These are phyloP conservation scores for Acanthosepion esculentum DNA, from an alignment of 2,888 invertebrate genomes.

Conservation along the genomic window DNA sequence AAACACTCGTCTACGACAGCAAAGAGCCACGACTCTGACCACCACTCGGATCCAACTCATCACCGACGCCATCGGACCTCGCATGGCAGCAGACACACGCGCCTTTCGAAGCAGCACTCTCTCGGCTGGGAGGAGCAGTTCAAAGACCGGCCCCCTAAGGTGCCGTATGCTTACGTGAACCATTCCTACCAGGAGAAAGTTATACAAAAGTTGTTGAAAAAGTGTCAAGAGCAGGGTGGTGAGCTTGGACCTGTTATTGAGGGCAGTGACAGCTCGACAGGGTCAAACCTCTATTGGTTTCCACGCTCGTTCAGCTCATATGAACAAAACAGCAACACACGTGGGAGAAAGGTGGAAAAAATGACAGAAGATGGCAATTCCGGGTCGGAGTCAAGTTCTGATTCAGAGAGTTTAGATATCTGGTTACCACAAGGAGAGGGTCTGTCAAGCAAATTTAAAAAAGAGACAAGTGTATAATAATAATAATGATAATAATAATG, in stretches of 20 bases:
- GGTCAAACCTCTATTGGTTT: conserved; percentile 56
- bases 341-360: conserved; percentile 53
- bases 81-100: conserved; percentile 55
- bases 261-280: conserved; percentile 54
- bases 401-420: conserved; percentile 62
- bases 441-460: conserved; percentile 63
- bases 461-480: conserved; percentile 71
- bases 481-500: background rate
- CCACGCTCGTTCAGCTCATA: conserved; percentile 67
- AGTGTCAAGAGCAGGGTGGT: conserved; percentile 60
- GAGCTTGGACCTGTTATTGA: conserved; percentile 56
- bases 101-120: conserved; percentile 65
- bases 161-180: conserved; percentile 71
- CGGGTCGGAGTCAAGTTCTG: conserved; percentile 50
- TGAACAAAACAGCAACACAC: conserved; percentile 57
- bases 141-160: conserved; percentile 60
- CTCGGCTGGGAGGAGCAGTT: conserved; percentile 70
- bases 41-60: conserved; percentile 68
- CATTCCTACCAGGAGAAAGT: conserved; percentile 69
- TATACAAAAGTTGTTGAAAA: conserved; percentile 65
- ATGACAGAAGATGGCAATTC: conserved; percentile 64
- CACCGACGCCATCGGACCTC: conserved; percentile 58
- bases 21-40: conserved; percentile 65
- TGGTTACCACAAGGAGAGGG: conserved; percentile 67
- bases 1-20: conserved; percentile 49